A percentile compares a stretch with the other conserved stretches of the same genome.
Conservation (phyloP, 2,888 invertebrate genomes). For the Phengaris alcon region DNA sequence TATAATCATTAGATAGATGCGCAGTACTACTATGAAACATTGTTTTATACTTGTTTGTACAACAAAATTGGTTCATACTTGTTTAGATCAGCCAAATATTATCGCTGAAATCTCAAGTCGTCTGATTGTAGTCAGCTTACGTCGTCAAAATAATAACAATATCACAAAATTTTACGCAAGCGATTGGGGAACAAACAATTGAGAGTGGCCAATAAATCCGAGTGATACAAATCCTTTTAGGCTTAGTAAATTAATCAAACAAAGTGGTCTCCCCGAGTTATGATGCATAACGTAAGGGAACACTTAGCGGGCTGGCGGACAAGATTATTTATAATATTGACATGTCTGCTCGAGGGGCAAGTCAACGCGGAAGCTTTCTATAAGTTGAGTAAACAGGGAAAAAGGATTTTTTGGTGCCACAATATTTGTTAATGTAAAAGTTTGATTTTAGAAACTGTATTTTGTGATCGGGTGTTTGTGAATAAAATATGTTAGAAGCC, state of each 20-base stretch:
- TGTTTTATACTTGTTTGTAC: too few relatives aligned
- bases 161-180: conserved; percentile 14
- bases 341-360: conserved; percentile 17
- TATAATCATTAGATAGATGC: too few relatives aligned
- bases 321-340: conserved; percentile 27
- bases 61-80: too few relatives aligned
- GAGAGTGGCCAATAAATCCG: conserved; percentile 23
- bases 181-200: conserved; percentile 14
- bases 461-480: too few relatives aligned
- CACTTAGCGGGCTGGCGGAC: conserved; percentile 16
- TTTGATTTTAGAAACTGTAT: neutral
- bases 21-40: too few relatives aligned
- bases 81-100: too few relatives aligned
- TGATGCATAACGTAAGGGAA: conserved; percentile 25
- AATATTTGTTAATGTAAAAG: conserved; percentile 6
- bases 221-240: conserved; percentile 29
- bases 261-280: conserved; percentile 25
- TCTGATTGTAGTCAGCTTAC: neutral
- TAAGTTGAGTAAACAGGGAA: conserved; percentile 10
- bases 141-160: neutral
- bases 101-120: too few relatives aligned
- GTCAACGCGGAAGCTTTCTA: conserved; percentile 4
- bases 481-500: too few relatives aligned
- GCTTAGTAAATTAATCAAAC: conserved; percentile 28
- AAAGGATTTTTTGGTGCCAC: conserved; percentile 2